Conservation (phyloP, 2,797 vertebrate species). For the Erethizon dorsatum region DNA sequence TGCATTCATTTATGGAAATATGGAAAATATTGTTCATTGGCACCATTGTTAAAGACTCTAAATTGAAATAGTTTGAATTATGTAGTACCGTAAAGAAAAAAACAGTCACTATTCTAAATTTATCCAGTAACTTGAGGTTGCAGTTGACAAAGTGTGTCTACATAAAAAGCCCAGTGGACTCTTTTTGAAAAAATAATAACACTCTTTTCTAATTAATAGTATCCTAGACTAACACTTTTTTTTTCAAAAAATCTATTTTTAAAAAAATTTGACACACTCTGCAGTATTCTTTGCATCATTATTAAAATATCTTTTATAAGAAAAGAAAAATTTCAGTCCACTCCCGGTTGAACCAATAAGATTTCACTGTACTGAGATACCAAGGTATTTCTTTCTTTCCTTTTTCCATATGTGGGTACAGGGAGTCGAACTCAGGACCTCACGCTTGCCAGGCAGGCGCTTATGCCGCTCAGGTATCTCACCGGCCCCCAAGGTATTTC, state of each 20-base stretch:
- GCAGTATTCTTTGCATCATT: not conserved
- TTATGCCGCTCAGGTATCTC: too few species aligned
- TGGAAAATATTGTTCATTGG: slow-evolving; percentile 9
- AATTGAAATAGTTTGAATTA: not conserved
- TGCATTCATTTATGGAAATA: not conserved
- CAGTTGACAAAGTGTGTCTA: not conserved
- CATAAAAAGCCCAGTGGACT: not conserved
- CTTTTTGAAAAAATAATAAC: not conserved
- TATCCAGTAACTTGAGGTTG: not conserved
- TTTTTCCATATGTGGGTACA: too few species aligned
- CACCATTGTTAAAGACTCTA: not conserved
- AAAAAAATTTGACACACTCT: not conserved
- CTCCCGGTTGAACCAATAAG: not conserved
- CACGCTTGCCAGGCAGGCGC: too few species aligned
- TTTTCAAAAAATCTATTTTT: not conserved
- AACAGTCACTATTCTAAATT: not conserved
- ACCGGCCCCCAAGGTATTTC: too few species aligned
- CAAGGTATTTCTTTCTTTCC: not conserved
- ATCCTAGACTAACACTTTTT: not conserved
- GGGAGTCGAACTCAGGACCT: too few species aligned
- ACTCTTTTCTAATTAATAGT: not conserved
- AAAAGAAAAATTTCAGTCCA: not conserved
- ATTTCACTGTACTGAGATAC: not conserved
- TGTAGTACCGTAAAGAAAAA: slow-evolving; percentile 6
- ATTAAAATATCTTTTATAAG: slow-evolving; percentile 30